Evolutionary conservation across 2,888 invertebrate genomes (phyloP).

Genomic region (Agrochola circellaris): DNA sequence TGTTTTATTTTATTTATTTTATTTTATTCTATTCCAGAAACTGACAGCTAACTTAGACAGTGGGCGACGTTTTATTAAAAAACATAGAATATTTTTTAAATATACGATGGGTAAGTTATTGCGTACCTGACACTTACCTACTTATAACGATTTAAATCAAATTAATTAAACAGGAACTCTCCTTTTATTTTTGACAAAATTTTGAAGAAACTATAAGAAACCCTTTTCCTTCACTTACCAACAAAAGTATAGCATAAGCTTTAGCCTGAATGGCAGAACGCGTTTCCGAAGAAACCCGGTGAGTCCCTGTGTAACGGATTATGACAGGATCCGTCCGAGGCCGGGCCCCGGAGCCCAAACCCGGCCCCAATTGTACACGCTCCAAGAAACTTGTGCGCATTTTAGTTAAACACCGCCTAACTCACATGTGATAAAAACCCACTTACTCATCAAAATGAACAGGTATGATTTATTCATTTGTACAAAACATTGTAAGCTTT

Average conservation of each 20-base stretch:
- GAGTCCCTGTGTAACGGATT: constrained; percentile 70
- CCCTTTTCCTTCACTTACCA: constrained; percentile 31
- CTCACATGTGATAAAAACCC: constrained; percentile 52
- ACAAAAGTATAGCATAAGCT: constrained; percentile 34
- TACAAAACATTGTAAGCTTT: constrained; percentile 30
- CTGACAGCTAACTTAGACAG: too few species aligned
- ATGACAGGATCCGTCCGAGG: constrained; percentile 64
- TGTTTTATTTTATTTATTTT: neutral
- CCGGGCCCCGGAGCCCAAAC: constrained; percentile 46
- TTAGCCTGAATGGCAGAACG: constrained; percentile 49
- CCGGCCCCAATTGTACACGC: constrained; percentile 73
- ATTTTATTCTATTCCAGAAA: too few species aligned
- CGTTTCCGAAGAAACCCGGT: constrained; percentile 61
- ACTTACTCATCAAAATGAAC: constrained; percentile 41
- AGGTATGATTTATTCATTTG: constrained; percentile 38
- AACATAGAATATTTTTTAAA: neutral
- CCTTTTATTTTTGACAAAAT: neutral
- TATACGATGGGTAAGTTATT: neutral
- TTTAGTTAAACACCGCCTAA: constrained; percentile 68
- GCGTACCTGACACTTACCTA: neutral
- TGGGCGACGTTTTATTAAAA: neutral
- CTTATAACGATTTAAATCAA: neutral
- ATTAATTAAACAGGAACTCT: neutral
- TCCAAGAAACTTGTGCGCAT: constrained; percentile 74
- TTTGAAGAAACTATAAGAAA: constrained; percentile 15